These are phyloP conservation scores for Microctonus hyperodae DNA, from an alignment of 2,888 invertebrate genomes.

Conservation along the genomic window DNA sequence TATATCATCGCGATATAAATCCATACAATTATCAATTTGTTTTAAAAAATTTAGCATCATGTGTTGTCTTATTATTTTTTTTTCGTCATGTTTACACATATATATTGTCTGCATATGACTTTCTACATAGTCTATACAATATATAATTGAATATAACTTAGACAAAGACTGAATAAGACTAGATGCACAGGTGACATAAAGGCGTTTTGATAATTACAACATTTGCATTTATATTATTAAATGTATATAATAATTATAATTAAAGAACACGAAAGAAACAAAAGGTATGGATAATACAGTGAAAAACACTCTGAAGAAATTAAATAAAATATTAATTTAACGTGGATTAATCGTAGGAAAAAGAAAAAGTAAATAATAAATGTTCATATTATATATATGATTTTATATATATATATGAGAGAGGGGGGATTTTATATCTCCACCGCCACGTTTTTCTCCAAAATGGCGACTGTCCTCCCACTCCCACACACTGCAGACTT, in stretches of 20 bases:
- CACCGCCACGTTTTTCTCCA: conserved; percentile 54
- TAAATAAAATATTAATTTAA: conserved; percentile 7
- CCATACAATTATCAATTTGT: too few relatives aligned
- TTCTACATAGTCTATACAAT: not conserved
- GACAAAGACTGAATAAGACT: conserved; percentile 55
- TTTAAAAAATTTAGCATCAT: not conserved
- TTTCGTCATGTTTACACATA: not conserved
- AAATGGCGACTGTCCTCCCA: conserved; percentile 51
- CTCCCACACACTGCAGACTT: not conserved
- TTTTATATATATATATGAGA: too few relatives aligned
- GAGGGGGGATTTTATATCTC: conserved; percentile 36
- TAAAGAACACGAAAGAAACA: conserved; percentile 26
- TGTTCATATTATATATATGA: not conserved
- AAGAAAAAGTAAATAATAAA: too few relatives aligned
- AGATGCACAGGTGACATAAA: conserved; percentile 55
- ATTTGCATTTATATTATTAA: not conserved
- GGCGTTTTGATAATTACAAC: conserved; percentile 30
- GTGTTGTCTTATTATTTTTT: not conserved
- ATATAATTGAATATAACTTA: conserved; percentile 38
- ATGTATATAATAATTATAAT: not conserved
- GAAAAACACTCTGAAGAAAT: conserved; percentile 5
- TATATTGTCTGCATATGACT: not conserved
- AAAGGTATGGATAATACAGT: not conserved
- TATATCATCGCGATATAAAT: too few relatives aligned
- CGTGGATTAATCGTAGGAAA: conserved; percentile 12